Conservation (phyloP, 2,113 vertebrate species). For the Panurus biarmicus region DNA sequence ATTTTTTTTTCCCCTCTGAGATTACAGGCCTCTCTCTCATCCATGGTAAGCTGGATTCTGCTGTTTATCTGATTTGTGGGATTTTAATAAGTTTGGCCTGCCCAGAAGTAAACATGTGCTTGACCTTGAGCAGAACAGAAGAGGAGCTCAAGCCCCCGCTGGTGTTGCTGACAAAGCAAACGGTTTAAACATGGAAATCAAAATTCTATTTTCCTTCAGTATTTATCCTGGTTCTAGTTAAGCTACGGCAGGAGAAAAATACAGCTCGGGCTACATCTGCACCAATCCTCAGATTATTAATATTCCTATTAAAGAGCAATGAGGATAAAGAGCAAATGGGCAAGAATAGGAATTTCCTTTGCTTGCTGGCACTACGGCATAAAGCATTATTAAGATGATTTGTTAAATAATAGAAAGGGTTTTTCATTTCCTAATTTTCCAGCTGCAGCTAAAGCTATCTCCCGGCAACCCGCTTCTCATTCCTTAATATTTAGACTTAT, state of each 20-base stretch:
- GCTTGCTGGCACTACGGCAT: neutral
- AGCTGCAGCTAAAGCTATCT: conserved; percentile 58
- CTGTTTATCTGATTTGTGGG: conserved; percentile 22
- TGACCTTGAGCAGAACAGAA: neutral
- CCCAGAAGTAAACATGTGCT: neutral
- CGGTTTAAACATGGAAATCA: neutral
- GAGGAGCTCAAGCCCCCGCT: neutral
- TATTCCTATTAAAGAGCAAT: conserved; percentile 29
- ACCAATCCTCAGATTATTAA: neutral
- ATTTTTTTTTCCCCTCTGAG: neutral
- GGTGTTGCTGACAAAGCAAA: neutral
- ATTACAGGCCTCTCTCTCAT: neutral
- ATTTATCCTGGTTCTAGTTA: neutral
- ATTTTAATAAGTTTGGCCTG: neutral
- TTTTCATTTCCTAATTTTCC: conserved; percentile 70
- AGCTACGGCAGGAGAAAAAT: neutral
- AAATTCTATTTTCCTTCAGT: neutral
- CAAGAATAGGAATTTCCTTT: neutral
- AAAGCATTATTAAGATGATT: conserved; percentile 68
- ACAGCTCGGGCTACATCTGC: neutral
- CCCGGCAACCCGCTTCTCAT: conserved; percentile 50
- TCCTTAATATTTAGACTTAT: conserved; percentile 86
- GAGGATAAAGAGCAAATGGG: conserved; percentile 21
- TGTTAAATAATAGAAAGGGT: conserved; percentile 77
- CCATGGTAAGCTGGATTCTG: neutral